These are phyloP conservation scores for Empis stercorea DNA, from an alignment of 2,888 invertebrate species.

Conservation along the genomic window DNA sequence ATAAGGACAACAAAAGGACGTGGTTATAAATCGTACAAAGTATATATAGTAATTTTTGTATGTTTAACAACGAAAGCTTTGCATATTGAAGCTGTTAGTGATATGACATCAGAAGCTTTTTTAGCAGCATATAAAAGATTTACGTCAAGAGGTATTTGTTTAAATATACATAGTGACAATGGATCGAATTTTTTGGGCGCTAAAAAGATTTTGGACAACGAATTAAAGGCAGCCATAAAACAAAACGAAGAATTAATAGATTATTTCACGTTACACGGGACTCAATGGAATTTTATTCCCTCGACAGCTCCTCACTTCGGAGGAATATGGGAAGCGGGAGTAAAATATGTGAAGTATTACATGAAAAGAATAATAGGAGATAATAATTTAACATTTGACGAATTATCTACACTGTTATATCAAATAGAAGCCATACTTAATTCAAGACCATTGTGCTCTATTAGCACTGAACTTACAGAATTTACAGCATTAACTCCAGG, in stretches of 20 bases:
- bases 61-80: constrained; percentile 16
- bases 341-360: constrained; percentile 7
- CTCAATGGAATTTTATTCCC: constrained; percentile 21
- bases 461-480: constrained; percentile 13
- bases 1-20: constrained; percentile 9
- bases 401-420: constrained; percentile 5
- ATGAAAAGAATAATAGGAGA: constrained; percentile 3
- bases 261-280: constrained; percentile 1
- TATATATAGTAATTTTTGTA: constrained; percentile 19
- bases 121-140: constrained; percentile 19
- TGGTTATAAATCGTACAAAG: constrained; percentile 14
- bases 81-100: constrained; percentile 11
- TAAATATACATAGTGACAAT: constrained; percentile 18
- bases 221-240: not conserved
- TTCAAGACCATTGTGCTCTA: constrained; percentile 9
- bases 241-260: not conserved
- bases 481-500: constrained; percentile 16
- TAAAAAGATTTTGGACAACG: constrained; percentile 2
- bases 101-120: constrained; percentile 16
- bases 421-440: constrained; percentile 17
- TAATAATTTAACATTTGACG: constrained; percentile 1
- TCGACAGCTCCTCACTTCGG: constrained; percentile 8
- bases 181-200: constrained; percentile 24
- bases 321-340: constrained; percentile 7
- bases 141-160: constrained; percentile 15